Conservation (phyloP, 1,140 invertebrate genomes). For the Trichonephila clavata region DNA sequence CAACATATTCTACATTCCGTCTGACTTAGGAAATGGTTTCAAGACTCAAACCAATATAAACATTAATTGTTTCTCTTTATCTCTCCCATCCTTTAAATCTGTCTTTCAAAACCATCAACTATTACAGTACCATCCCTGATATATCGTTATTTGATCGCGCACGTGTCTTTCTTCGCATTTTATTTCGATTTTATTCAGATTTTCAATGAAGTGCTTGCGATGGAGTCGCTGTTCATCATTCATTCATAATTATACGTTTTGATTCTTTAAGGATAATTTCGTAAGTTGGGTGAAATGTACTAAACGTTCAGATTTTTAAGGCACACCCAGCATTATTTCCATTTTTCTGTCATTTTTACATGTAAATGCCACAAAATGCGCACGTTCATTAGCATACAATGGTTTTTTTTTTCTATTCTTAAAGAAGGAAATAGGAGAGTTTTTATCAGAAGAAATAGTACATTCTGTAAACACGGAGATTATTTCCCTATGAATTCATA, state of each 20-base stretch:
- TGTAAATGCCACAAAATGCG: not conserved
- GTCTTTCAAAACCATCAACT: not conserved
- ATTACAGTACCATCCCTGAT: not conserved
- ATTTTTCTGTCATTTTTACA: not conserved
- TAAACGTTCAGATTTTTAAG: not conserved
- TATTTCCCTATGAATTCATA: not conserved
- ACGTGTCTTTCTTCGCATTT: not conserved
- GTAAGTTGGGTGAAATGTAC: not conserved
- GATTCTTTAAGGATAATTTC: not conserved
- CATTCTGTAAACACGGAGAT: not conserved
- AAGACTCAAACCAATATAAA: not conserved
- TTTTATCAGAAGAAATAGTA: too few species aligned
- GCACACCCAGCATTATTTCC: conserved; percentile 3
- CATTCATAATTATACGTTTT: not conserved
- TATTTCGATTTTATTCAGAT: not conserved
- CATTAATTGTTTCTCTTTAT: not conserved
- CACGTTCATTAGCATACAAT: not conserved
- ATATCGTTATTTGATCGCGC: not conserved
- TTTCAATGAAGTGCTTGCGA: not conserved
- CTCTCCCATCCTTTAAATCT: not conserved
- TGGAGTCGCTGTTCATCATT: not conserved
- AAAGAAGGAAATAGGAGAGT: too few species aligned
- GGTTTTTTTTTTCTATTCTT: not conserved
- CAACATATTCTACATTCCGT: not conserved
- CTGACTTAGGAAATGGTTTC: not conserved